Evolutionary conservation across 2,797 vertebrate species (phyloP), one percentile per base, ranked within the genome.

Genomic region (Kryptopterus vitreolus): DNA sequence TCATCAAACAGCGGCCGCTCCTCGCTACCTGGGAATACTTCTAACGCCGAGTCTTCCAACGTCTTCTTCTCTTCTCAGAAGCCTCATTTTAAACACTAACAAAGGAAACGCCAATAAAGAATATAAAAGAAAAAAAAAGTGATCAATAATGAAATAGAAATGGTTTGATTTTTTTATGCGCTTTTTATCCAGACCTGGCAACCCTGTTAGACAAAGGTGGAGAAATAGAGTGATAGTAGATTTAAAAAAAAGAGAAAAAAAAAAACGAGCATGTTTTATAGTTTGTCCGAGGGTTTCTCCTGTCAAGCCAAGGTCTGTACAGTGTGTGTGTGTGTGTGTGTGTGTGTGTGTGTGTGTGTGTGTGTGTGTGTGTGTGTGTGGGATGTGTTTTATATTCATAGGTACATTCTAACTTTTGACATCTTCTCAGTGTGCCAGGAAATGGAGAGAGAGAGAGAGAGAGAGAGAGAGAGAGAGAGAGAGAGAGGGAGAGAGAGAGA

Each of bases 341-440:
- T 61, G 58, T 29, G 58, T 59, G 61, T 35, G 18, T 35, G 33
- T 11, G 61, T n/a, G 31, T 59, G 61, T 63, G 59, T 62, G 59
- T 62, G 59, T 62, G 59, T 62, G 61, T 69, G 63, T 68, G 65
- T 46, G 66, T 48, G 46, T 29, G 24, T 70, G 70, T 2, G 22
- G 20, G 13, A 52, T 31, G 22, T 24, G 18, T 18, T 43, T 24
- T 18, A 58, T 58, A 58, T 73, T 58, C 53, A 57, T 58, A 58
- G 53, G 33, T 58, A 73, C 69, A 35, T 72, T 72, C 69, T 20
- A 72, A 53, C 29, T 38, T 72, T 29, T 73, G 71, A 58, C 53
- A 58, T 73, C 33, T 57, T 73, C 35, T 58, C 52, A 16, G 6
- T 26, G 26, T 35, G 29, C 20, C 29, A 13, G 29, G 29, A 71